Evolutionary conservation across 1,140 invertebrate genomes (phyloP), one percentile per base, ranked within the genome.

Genomic region (Cyclina sinensis): DNA sequence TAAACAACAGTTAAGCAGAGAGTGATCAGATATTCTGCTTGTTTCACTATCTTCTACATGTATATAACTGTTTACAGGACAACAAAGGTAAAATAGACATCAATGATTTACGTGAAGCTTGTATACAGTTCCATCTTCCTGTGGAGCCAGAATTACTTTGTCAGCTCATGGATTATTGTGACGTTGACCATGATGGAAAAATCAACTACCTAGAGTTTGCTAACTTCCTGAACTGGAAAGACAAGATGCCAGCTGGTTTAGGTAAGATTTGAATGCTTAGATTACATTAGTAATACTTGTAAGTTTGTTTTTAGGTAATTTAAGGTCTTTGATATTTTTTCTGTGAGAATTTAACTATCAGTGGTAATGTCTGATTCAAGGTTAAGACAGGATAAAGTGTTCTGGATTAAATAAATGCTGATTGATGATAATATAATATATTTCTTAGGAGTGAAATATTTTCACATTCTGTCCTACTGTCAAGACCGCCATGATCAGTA

Each of bases 201-300:
- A 95, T 95, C 43, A 92, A 95, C 89, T 95, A 95, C 81, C 30
- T 94, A n/a, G 94, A 95, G 88, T 95, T 95, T 91, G 83, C 92
- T 62, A 95, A 95, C 88, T 95, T 95, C 91, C 92, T 95, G 16
- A 95, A 95, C 92, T 95, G 93, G 93, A 95, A 95, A 89, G 95
- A 95, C 51, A 95, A 94, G 76, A 93, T 95, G 93, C 93, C 93
- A 27, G 92, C 91, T 51, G 95, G 94, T 27, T 89, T 70, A 68
- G 80, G 79, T 82, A 65, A 32, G 7, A 24, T 30, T 39, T 43
- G 18, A n/a, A n/a, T 43, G 43, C 14, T 14, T 43, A 43, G 43
- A 43, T 43, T 43, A 7, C 43, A 43, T 43, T 4, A 43, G 43
- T 43, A n/a, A n/a, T n/a, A n/a, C n/a, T n/a, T n/a, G n/a, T n/a